phyloP scores from a whole-genome alignment of 2,888 invertebrate species.

The Schizotus pectinicornis region DNA sequence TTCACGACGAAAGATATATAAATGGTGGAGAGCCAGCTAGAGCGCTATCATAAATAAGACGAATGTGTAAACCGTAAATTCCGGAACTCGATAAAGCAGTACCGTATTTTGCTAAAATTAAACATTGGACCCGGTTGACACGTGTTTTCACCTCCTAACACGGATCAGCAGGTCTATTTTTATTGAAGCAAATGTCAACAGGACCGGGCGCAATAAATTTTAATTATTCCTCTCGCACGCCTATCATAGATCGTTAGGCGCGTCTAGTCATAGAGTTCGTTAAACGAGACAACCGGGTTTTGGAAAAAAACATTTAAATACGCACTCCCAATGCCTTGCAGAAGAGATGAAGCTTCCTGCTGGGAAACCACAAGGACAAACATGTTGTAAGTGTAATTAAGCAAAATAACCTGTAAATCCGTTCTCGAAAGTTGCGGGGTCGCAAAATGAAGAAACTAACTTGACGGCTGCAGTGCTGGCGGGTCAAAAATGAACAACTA shows the following conservation, averaged over 20 bases:
- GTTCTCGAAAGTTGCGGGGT: too few species aligned
- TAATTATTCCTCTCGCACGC: not conserved
- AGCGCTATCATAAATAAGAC: conserved; percentile 46
- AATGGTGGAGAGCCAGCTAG: conserved; percentile 40
- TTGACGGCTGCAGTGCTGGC: too few species aligned
- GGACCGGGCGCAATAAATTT: not conserved
- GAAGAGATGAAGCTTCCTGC: too few species aligned
- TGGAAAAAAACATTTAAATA: too few species aligned
- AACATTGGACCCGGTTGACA: conserved; percentile 3
- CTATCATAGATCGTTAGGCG: not conserved
- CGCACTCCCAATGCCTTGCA: too few species aligned
- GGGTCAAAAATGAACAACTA: too few species aligned
- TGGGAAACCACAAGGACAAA: too few species aligned
- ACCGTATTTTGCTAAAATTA: conserved; percentile 27
- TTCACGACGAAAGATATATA: conserved; percentile 54
- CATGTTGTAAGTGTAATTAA: too few species aligned
- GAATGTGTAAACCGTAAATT: conserved; percentile 47
- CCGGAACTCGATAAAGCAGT: conserved; percentile 19
- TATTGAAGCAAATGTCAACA: too few species aligned
- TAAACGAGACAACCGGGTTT: not conserved
- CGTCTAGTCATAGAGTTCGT: not conserved
- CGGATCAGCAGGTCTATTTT: too few species aligned
- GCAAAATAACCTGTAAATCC: too few species aligned
- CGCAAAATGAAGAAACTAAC: too few species aligned
- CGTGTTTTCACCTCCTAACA: not conserved